Percentiles rank a stretch among this genome's conserved stretches.
Evolutionary conservation across 2,888 invertebrate genomes (phyloP).

Genomic region (Pammene aurita): DNA sequence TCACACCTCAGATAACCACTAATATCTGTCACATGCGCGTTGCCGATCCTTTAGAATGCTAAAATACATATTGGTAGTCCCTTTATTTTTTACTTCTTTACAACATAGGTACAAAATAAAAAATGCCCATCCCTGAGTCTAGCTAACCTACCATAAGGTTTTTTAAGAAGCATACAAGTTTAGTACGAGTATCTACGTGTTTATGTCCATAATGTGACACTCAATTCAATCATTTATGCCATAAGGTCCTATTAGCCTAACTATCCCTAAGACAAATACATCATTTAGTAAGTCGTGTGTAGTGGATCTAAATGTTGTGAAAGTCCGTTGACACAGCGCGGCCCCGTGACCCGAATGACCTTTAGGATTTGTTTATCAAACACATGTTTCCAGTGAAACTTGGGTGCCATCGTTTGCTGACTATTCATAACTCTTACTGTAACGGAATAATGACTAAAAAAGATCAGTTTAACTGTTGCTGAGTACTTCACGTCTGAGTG

Average conservation of each 20-base stretch:
- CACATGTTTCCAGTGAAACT: slow-evolving; percentile 45
- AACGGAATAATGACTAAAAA: neutral
- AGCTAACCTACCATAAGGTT: too few relatives aligned
- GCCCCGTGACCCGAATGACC: slow-evolving; percentile 44
- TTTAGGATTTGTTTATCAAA: slow-evolving; percentile 44
- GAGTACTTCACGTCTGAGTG: neutral
- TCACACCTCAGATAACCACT: too few relatives aligned
- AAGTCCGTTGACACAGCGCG: slow-evolving; percentile 41
- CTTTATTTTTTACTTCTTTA: too few relatives aligned
- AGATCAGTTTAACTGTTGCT: neutral
- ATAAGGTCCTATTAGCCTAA: neutral
- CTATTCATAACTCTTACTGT: neutral
- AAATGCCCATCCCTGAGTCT: neutral
- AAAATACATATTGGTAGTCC: too few relatives aligned
- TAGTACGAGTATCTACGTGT: too few relatives aligned
- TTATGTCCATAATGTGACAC: neutral
- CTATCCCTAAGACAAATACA: neutral
- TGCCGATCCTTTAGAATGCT: too few relatives aligned
- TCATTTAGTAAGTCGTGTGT: slow-evolving; percentile 1
- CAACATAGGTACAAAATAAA: neutral
- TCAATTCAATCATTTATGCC: neutral
- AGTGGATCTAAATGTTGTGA: slow-evolving; percentile 36
- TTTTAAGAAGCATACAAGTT: too few relatives aligned
- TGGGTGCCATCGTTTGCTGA: neutral
- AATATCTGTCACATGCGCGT: too few relatives aligned